phyloP scores from a whole-genome alignment of 2,888 invertebrate genomes.

The Cancer borealis region DNA sequence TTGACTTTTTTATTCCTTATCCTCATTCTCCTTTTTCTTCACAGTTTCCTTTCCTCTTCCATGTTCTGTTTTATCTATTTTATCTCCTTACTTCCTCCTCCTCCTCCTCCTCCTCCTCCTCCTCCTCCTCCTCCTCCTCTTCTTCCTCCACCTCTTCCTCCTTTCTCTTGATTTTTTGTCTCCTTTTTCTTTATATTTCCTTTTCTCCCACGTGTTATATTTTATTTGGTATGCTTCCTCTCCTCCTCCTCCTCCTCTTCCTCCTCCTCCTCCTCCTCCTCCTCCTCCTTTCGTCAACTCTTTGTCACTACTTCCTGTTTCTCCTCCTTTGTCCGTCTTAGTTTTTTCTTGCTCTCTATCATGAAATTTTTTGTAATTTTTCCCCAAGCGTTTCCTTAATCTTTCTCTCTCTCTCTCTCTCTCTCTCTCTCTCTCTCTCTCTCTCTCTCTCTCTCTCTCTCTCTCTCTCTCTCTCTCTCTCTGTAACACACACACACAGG shows the following conservation, averaged over 20 bases:
- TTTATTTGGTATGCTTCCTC: not conserved
- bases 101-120: not conserved
- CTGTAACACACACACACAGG: too few relatives aligned
- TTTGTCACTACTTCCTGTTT: conserved; percentile 27
- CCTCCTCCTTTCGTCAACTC: conserved; percentile 31
- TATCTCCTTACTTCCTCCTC: not conserved
- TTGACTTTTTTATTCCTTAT: not conserved
- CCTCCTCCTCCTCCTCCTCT: not conserved
- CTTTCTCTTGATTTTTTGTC: not conserved
- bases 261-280: not conserved
- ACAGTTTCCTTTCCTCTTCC: conserved; percentile 7
- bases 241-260: not conserved
- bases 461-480: not conserved
- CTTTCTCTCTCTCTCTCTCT: not conserved
- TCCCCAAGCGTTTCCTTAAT: not conserved
- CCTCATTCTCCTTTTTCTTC: conserved; percentile 6
- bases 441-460: not conserved
- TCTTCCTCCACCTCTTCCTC: not conserved
- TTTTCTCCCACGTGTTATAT: not conserved
- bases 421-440: not conserved
- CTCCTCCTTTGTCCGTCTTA: conserved; percentile 17
- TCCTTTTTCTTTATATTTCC: conserved; percentile 2
- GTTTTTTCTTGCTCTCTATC: conserved; percentile 9
- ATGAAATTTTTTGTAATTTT: not conserved
- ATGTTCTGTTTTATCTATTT: conserved; percentile 1